phyloP scores from a whole-genome alignment of 2,797 vertebrate genomes.

The Numenius phaeopus region DNA sequence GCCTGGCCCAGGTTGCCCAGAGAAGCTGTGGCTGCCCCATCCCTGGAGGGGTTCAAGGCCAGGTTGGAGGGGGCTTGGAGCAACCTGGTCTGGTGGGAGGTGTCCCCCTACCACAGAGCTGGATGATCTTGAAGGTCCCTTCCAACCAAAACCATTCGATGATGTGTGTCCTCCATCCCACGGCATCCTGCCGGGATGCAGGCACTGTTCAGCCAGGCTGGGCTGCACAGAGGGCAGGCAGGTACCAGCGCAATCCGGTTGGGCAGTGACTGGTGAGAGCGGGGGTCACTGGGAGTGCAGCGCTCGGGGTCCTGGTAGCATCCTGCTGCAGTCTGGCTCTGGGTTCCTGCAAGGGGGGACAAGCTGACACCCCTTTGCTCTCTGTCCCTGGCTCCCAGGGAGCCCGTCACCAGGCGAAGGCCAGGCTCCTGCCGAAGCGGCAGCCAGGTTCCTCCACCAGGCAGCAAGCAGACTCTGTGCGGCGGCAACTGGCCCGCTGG shows the following conservation, averaged over 20 bases:
- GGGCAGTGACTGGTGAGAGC: background rate
- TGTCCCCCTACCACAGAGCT: background rate
- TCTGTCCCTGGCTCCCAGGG: constrained; percentile 10
- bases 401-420: background rate
- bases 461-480: background rate
- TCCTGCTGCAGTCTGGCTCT: background rate
- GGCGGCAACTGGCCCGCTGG: background rate
- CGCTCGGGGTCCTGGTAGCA: background rate
- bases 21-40: background rate
- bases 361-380: constrained; percentile 1
- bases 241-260: too few species aligned
- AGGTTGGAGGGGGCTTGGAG: background rate
- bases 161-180: background rate
- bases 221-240: background rate
- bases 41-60: background rate
- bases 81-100: background rate
- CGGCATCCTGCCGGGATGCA: background rate
- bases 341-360: background rate
- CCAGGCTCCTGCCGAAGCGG: background rate
- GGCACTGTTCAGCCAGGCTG: background rate
- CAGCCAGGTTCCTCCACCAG: background rate
- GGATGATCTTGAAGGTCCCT: background rate
- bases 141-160: background rate
- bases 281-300: fast-evolving
- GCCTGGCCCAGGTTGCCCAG: background rate